phyloP scores from a whole-genome alignment of 2,797 vertebrate genomes.

The Anableps anableps region DNA sequence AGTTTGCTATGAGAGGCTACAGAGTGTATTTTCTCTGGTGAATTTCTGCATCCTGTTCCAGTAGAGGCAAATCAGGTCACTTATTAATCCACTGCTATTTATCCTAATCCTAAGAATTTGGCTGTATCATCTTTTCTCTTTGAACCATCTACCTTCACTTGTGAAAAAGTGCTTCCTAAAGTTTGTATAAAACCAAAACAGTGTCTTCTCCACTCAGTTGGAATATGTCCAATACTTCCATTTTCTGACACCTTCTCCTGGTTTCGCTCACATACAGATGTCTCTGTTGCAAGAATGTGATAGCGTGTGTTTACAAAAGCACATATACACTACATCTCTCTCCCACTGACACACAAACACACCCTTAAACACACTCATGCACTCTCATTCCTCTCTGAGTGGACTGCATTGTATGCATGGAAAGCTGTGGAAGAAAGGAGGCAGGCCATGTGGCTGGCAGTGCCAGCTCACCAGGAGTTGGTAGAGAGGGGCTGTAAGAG shows the following conservation, averaged over 20 bases:
- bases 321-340: slow-evolving; percentile 30
- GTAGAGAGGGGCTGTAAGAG: slow-evolving; percentile 32
- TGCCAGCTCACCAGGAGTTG: slow-evolving; percentile 58
- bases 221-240: background rate
- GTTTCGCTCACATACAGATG: slow-evolving; percentile 58
- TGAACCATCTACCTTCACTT: slow-evolving; percentile 8
- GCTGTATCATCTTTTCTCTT: background rate
- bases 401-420: slow-evolving; percentile 68
- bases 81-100: slow-evolving; percentile 24
- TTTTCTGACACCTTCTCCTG: slow-evolving; percentile 18
- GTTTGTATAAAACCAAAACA: background rate
- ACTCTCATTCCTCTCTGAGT: slow-evolving; percentile 52
- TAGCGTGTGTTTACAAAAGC: slow-evolving; percentile 35
- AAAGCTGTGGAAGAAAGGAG: slow-evolving; percentile 50
- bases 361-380: slow-evolving; percentile 20
- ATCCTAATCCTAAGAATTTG: slow-evolving; percentile 13
- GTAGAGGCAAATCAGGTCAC: slow-evolving; percentile 29
- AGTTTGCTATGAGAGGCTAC: slow-evolving; percentile 9
- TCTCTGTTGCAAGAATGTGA: slow-evolving; percentile 62
- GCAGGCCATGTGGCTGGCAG: slow-evolving; percentile 61
- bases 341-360: slow-evolving; percentile 4
- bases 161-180: background rate
- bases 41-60: slow-evolving; percentile 41
- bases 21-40: slow-evolving; percentile 15
- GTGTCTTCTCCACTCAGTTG: background rate